These are phyloP conservation scores for Podabrus alpinus DNA, from an alignment of 2,888 invertebrate genomes.

Conservation along the genomic window DNA sequence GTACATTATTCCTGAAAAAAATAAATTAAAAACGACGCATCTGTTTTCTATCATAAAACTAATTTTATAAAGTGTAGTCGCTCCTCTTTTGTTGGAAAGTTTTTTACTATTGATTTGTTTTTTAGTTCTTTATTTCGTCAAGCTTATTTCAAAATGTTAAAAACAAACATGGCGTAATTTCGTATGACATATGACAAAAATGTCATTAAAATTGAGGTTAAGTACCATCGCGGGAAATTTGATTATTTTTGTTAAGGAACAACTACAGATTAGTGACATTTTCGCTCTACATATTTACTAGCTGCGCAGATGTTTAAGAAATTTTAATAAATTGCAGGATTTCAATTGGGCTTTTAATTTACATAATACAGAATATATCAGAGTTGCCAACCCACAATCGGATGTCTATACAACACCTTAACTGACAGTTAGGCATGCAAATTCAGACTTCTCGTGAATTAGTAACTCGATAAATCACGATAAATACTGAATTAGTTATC, in stretches of 20 bases:
- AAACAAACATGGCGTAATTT: not conserved
- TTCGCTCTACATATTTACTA: no score
- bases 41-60: slow-evolving; percentile 16
- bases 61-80: slow-evolving; percentile 16
- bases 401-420: slow-evolving; percentile 24
- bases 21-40: slow-evolving; percentile 6
- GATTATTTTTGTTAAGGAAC: not conserved
- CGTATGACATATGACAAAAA: not conserved
- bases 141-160: not conserved
- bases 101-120: not conserved
- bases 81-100: not conserved
- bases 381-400: slow-evolving; percentile 18
- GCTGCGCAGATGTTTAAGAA: not conserved
- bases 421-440: slow-evolving; percentile 19
- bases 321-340: not conserved
- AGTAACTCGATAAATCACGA: slow-evolving; percentile 12
- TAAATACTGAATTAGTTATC: slow-evolving; percentile 13
- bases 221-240: not conserved
- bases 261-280: not conserved
- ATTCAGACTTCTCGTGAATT: slow-evolving; percentile 18
- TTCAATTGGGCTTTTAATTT: slow-evolving; percentile 17
- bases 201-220: not conserved
- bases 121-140: not conserved
- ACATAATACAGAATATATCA: slow-evolving; percentile 14
- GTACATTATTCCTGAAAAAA: not conserved